phyloP scores from a whole-genome alignment of 2,888 invertebrate species.

The Xylocampa areola region DNA sequence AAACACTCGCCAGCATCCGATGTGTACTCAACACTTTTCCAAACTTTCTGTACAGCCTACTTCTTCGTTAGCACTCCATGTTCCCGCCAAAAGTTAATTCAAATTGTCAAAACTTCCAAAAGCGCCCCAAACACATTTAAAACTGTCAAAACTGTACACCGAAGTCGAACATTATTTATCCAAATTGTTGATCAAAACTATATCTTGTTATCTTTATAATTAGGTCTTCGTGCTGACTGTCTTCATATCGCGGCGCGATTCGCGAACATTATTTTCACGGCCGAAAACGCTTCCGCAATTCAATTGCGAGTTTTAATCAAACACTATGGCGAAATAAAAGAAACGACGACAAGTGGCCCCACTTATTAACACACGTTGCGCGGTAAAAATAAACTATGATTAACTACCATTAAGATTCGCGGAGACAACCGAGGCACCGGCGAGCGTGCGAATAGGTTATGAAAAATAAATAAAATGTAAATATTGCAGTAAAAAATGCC shows the following conservation, averaged over 20 bases:
- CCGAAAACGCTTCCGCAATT: constrained; percentile 81
- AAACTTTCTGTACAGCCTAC: constrained; percentile 85
- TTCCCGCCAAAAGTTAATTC: constrained; percentile 79
- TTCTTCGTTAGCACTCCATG: constrained; percentile 73
- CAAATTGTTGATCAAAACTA: constrained; percentile 64
- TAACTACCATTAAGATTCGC: constrained; percentile 88
- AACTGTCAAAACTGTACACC: constrained; percentile 62
- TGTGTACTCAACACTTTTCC: constrained; percentile 87
- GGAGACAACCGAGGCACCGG: constrained; percentile 83
- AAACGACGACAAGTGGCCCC: constrained; percentile 81
- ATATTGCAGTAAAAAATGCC: constrained; percentile 66
- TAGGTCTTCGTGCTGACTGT: constrained; percentile 69
- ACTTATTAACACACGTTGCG: constrained; percentile 88
- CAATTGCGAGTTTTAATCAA: constrained; percentile 77
- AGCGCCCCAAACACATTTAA: constrained; percentile 55
- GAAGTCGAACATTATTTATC: constrained; percentile 55
- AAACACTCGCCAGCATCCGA: constrained; percentile 86
- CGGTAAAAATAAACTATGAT: constrained; percentile 90
- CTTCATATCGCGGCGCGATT: constrained; percentile 66
- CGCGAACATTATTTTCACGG: constrained; percentile 72
- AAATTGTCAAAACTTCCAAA: constrained; percentile 67
- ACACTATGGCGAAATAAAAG: constrained; percentile 81
- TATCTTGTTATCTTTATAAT: constrained; percentile 69
- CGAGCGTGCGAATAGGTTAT: constrained; percentile 75
- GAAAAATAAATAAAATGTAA: constrained; percentile 73